Percentiles rank a stretch among this genome's conserved stretches.
These are phyloP conservation scores for Andrena minutula DNA, from an alignment of 2,888 invertebrate genomes.

Conservation along the genomic window DNA sequence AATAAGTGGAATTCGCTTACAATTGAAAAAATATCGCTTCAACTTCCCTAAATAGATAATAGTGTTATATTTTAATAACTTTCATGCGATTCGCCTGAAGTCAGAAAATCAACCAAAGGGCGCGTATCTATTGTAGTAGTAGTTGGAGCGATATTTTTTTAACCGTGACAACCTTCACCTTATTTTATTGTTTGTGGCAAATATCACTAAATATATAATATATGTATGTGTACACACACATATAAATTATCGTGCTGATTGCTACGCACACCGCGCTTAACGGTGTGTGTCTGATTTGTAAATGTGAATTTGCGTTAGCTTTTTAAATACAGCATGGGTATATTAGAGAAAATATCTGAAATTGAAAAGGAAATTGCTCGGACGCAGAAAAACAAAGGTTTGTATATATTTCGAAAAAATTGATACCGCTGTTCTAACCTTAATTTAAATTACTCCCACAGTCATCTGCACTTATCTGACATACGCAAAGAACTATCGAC, in stretches of 20 bases:
- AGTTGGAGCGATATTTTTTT: no score
- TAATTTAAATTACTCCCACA: constrained; percentile 18
- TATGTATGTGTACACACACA: neutral
- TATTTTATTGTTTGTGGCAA: constrained; percentile 27
- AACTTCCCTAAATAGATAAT: no score
- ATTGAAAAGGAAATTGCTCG: constrained; percentile 99
- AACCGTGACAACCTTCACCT: neutral
- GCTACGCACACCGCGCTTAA: constrained; percentile 10
- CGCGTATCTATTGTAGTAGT: no score
- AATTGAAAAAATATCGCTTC: no score
- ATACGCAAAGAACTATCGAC: constrained; percentile 16
- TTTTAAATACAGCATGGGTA: constrained; percentile 91
- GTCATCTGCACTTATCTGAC: constrained; percentile 23
- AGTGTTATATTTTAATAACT: no score
- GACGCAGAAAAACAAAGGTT: constrained; percentile 99
- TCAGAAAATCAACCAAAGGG: no score
- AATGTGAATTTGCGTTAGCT: constrained; percentile 48
- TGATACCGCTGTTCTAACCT: constrained; percentile 40
- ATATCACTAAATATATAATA: constrained; percentile 14
- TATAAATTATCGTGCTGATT: constrained; percentile 20
- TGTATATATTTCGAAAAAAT: constrained; percentile 31
- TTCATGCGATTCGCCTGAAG: no score
- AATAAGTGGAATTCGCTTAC: no score
- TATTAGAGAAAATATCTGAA: constrained; percentile 99
- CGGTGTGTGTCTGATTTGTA: constrained; percentile 36